A percentile compares a stretch with the other conserved stretches of the same genome.
phyloP scores from a whole-genome alignment of 2,113 vertebrate genomes.

The Pan troglodytes region NHGRI_mPanTro3-v2.1_pri NC_072402.2:73974001-73974500 shows the following conservation, averaged over 20 bases:
- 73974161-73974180: no score
- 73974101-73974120: no score
- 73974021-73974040: not conserved
- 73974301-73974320: not conserved
- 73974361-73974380: not conserved
- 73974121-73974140: accelerated
- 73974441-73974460: not conserved
- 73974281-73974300: not conserved
- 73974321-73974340: not conserved
- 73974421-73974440: not conserved
- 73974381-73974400: not conserved
- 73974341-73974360: not conserved
- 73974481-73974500: not conserved
- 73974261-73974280: not conserved
- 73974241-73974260: not conserved
- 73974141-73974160: accelerated
- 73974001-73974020: not conserved
- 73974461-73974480: not conserved
- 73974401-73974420: not conserved
- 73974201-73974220: no score
- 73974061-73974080: not conserved
- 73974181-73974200: not conserved
- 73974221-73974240: not conserved
- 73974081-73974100: no score
- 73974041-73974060: not conserved